Evolutionary conservation across 2,797 vertebrate genomes (phyloP).

Genomic region (Anguilla obscura): DNA sequence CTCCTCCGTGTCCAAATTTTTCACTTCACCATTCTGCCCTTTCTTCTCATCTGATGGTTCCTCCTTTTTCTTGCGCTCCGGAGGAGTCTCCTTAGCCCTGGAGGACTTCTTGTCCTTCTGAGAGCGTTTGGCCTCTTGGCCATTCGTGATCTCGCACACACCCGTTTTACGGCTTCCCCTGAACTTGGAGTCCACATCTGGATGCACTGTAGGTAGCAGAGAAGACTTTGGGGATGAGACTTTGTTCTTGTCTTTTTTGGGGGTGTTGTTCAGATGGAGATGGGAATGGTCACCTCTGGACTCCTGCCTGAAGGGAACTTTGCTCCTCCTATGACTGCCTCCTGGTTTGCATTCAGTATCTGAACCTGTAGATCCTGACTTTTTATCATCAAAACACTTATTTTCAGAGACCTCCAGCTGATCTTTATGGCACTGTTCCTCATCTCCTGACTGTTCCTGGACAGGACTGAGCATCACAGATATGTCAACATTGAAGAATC

Average conservation of each 20-base stretch:
- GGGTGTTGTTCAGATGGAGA: conserved; percentile 5
- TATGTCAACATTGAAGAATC: conserved; percentile 12
- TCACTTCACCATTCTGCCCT: conserved; percentile 5
- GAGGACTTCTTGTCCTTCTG: background rate
- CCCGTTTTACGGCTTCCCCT: conserved; percentile 40
- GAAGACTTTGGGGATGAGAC: conserved; percentile 33
- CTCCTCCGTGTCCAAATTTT: conserved; percentile 36
- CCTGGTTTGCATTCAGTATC: conserved; percentile 31
- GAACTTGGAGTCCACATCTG: conserved; percentile 25
- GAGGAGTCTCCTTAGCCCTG: conserved; percentile 29
- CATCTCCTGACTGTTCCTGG: conserved; percentile 32
- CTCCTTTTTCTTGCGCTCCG: conserved; percentile 45
- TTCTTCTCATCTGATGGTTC: conserved; percentile 42
- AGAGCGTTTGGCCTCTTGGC: conserved; percentile 36
- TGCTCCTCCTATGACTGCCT: conserved; percentile 42
- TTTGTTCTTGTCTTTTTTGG: conserved; percentile 41
- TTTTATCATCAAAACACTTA: conserved; percentile 31
- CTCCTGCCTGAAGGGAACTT: conserved; percentile 40
- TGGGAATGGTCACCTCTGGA: conserved; percentile 34
- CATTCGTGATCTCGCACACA: background rate
- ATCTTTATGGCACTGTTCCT: conserved; percentile 28
- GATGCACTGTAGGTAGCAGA: conserved; percentile 8
- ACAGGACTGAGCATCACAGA: conserved; percentile 42
- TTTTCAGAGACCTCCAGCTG: conserved; percentile 35
- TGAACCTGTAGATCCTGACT: conserved; percentile 32